Base-by-base conservation (phyloP, 1,140 invertebrate species). In the Zaprionus camerounensis region DNA sequence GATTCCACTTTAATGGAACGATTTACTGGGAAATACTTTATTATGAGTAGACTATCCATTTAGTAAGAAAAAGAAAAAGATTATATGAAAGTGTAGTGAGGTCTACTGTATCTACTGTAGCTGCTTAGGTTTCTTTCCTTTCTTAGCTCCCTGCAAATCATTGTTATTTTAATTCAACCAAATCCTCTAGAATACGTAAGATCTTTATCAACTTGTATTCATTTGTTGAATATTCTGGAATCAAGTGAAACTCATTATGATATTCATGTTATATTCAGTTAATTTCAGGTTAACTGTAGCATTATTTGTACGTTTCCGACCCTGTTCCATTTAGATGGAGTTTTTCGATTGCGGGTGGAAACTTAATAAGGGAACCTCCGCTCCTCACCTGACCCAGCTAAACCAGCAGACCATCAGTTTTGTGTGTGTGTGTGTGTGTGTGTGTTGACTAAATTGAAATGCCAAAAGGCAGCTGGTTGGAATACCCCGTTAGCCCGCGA, bases 361-460 rank as follows among this genome's bases (percentile, higher is more conserved):
- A 31, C 13, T 34, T 49, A 51, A 49, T 61, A 36, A 24, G 65
- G 36, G 28, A 61, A 26, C 36, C 62, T 55, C 46, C 62, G 34
- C 17, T 46, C 53, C 49, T 31, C 17, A 51, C 4, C 46, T 61
- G 46, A 53, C 20, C 38, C 65, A 57, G n/a, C 55, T 34, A 26
- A 24, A 17, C 44, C 44, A 28, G 26, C 13, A 12, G 44, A 34
- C 41, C 22, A 38, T 22, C 58, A 17, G 13, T 38, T 44, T 49
- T 20, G 20, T 20, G 20, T 20, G 20, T 20, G 51, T 44, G 34
- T 70, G 17, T 65, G 15, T 46, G n/a, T 67, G 53, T 41, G 46
- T 24, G 64, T 71, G n/a, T 67, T 51, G 34, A 49, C 55, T 72
- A 74, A 51, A 70, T 68, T 49, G 55, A 72, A 72, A 72, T 66